A percentile compares a stretch with the other conserved stretches of the same genome.
phyloP scores from a whole-genome alignment of 2,113 vertebrate species.

The Xerus inauris region DNA sequence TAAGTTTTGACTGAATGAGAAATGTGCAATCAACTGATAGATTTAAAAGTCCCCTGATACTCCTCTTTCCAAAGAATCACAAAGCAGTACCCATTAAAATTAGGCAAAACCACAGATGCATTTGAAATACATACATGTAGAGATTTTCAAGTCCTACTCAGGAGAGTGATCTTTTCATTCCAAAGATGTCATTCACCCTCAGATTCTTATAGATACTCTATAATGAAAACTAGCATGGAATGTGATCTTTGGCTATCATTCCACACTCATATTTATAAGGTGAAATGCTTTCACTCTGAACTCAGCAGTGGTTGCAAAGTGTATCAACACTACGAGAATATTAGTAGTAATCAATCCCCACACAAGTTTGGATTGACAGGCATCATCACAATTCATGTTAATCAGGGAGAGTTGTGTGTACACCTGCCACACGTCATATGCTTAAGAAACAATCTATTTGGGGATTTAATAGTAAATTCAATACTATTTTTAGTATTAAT shows the following conservation, averaged over 20 bases:
- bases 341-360: neutral
- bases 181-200: neutral
- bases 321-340: too few relatives aligned
- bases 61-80: conserved; percentile 62
- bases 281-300: neutral
- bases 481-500: neutral
- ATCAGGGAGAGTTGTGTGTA: neutral
- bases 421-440: too few relatives aligned
- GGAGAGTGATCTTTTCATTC: neutral
- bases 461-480: neutral
- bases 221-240: neutral
- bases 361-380: neutral
- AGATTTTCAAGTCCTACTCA: neutral
- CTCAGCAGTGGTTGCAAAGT: neutral
- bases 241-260: neutral
- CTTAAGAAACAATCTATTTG: neutral
- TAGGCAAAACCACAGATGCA: conserved; percentile 35
- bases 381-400: neutral
- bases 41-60: conserved; percentile 59
- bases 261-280: neutral
- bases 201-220: neutral
- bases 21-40: conserved; percentile 64
- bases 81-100: conserved; percentile 64
- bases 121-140: neutral
- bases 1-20: conserved; percentile 57